phyloP scores from a whole-genome alignment of 2,797 vertebrate species.

The Melanogrammus aeglefinus region DNA sequence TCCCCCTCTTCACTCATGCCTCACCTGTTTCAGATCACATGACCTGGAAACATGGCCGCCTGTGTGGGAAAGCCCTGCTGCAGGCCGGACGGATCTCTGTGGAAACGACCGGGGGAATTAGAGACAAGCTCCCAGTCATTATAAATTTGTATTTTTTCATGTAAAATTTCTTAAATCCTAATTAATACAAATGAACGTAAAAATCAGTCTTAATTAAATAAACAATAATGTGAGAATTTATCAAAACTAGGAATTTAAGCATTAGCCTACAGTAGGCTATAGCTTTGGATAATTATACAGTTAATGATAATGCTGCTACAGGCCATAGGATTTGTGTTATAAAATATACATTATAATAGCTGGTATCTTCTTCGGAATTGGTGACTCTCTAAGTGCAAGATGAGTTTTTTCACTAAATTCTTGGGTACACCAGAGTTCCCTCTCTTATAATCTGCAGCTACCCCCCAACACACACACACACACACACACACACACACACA shows the following conservation, averaged over 20 bases:
- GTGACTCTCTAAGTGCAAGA: too few species aligned
- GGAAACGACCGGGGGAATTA: background rate
- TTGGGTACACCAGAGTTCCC: background rate
- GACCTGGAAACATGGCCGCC: constrained; percentile 19
- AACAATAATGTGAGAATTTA: background rate
- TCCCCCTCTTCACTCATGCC: constrained; percentile 53
- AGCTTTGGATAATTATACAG: background rate
- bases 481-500: background rate
- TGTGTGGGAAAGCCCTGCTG: background rate
- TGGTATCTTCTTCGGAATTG: too few species aligned
- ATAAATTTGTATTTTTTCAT: background rate
- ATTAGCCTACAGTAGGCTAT: background rate
- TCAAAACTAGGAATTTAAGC: background rate
- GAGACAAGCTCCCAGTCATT: background rate
- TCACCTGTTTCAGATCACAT: constrained; percentile 48
- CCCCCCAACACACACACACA: background rate
- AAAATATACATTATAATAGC: background rate
- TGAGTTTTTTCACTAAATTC: too few species aligned
- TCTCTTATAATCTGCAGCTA: background rate
- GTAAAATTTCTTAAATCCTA: background rate
- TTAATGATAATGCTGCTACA: background rate
- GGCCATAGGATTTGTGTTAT: background rate
- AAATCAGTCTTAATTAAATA: background rate
- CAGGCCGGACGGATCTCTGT: background rate
- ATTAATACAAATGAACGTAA: background rate